A percentile compares a stretch with the other conserved stretches of the same genome.
Evolutionary conservation across 2,888 invertebrate species (phyloP).

Genomic region (Acholoe squamosa): DNA sequence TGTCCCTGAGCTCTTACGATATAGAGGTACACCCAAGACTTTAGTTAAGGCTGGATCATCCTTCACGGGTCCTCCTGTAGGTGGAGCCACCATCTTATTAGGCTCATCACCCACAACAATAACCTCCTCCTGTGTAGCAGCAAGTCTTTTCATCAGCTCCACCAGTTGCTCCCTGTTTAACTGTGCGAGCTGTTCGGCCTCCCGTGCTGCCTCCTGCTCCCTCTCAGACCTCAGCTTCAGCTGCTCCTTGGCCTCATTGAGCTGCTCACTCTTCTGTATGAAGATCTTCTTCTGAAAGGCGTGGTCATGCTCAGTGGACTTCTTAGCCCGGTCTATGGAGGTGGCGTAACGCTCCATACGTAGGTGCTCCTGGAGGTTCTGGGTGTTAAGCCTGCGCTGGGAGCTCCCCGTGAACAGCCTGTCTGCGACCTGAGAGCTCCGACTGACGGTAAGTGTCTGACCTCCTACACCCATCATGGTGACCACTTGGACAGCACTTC

Average conservation of each 20-base stretch:
- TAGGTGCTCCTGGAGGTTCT: background rate
- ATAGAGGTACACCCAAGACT: no score
- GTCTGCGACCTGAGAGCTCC: conserved; percentile 7
- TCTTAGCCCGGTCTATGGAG: conserved; percentile 10
- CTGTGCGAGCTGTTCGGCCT: background rate
- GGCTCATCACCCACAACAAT: no score
- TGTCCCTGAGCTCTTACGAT: no score
- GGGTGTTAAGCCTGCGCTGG: background rate
- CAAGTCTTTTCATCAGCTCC: no score
- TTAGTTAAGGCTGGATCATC: no score
- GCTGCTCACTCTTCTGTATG: background rate
- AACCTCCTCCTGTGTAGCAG: no score
- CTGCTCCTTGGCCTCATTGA: background rate
- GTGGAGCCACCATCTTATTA: no score
- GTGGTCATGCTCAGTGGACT: background rate
- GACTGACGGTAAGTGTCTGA: background rate
- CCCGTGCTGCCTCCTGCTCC: background rate
- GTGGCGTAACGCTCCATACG: conserved; percentile 1
- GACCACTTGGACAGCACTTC: no score
- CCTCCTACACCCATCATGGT: no score
- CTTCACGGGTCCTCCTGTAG: no score
- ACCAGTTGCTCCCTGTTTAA: no score
- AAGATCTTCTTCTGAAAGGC: conserved; percentile 2
- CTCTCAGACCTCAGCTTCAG: background rate
- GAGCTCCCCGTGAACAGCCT: background rate